Evolutionary conservation across 2,888 invertebrate genomes (phyloP).

Genomic region (Papilio gigon): DNA sequence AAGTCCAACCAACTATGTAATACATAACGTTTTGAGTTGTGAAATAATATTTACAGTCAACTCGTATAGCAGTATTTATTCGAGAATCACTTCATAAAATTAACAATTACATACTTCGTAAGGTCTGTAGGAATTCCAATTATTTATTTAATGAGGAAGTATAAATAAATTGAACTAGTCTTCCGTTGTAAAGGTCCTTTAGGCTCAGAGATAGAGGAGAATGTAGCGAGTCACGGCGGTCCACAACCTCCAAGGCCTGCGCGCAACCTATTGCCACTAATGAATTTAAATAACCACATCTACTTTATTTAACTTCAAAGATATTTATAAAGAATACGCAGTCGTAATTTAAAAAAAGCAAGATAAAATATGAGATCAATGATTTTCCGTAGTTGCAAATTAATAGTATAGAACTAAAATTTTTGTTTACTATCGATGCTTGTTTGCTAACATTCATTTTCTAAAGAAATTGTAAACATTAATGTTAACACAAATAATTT

Average conservation of each 20-base stretch:
- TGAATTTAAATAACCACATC: constrained; percentile 50
- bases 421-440: neutral
- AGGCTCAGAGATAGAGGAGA: constrained; percentile 55
- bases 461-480: too few relatives aligned
- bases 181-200: constrained; percentile 36
- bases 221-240: constrained; percentile 61
- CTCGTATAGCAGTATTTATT: neutral
- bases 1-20: neutral
- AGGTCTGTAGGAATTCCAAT: neutral
- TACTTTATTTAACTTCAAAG: constrained; percentile 48
- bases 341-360: too few relatives aligned
- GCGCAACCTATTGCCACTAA: constrained; percentile 48
- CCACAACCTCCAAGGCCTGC: constrained; percentile 60
- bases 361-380: too few relatives aligned
- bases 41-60: neutral
- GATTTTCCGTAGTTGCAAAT: neutral
- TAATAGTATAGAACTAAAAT: too few relatives aligned
- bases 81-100: neutral
- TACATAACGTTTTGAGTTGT: neutral
- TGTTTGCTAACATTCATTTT: too few relatives aligned
- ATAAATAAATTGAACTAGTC: constrained; percentile 20
- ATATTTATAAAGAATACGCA: neutral
- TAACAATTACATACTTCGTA: neutral
- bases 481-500: neutral
- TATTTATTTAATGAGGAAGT: constrained; percentile 4